Conservation (phyloP, 1,140 invertebrate species). For the Megalonaias nervosa region DNA sequence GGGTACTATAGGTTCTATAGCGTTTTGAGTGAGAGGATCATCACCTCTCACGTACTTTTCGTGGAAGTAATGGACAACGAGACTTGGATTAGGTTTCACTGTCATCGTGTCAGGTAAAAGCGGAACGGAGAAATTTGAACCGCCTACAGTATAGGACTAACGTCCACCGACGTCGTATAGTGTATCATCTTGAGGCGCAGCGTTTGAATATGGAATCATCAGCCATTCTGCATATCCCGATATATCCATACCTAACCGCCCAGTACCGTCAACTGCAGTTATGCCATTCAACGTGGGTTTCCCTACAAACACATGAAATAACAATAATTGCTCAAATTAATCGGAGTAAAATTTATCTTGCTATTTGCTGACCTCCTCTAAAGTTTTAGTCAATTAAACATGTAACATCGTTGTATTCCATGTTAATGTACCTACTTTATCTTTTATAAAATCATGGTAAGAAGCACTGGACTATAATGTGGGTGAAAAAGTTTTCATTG, state of each 20-base stretch:
- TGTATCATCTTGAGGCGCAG: constrained; percentile 36
- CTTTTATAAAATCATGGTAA: too few relatives aligned
- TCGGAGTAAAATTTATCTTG: too few relatives aligned
- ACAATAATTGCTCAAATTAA: too few relatives aligned
- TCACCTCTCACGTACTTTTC: constrained; percentile 44
- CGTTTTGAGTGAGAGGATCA: constrained; percentile 36
- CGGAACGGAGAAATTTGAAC: constrained; percentile 33
- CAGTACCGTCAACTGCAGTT: constrained; percentile 33
- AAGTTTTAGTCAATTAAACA: too few relatives aligned
- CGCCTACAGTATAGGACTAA: constrained; percentile 21
- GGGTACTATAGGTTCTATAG: constrained; percentile 26
- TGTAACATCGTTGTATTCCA: too few relatives aligned
- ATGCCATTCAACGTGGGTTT: constrained; percentile 32
- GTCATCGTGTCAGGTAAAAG: constrained; percentile 44
- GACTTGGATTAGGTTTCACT: constrained; percentile 43
- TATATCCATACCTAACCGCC: constrained; percentile 13
- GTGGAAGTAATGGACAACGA: constrained; percentile 42
- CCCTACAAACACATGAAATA: constrained; percentile 7
- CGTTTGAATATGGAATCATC: constrained; percentile 40
- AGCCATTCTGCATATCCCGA: constrained; percentile 41
- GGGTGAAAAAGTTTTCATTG: too few relatives aligned
- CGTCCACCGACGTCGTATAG: constrained; percentile 38
- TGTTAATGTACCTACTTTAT: too few relatives aligned
- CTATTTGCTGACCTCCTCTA: too few relatives aligned
- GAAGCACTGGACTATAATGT: too few relatives aligned